phyloP scores from a whole-genome alignment of 2,113 vertebrate genomes.

The Plectropomus leopardus region DNA sequence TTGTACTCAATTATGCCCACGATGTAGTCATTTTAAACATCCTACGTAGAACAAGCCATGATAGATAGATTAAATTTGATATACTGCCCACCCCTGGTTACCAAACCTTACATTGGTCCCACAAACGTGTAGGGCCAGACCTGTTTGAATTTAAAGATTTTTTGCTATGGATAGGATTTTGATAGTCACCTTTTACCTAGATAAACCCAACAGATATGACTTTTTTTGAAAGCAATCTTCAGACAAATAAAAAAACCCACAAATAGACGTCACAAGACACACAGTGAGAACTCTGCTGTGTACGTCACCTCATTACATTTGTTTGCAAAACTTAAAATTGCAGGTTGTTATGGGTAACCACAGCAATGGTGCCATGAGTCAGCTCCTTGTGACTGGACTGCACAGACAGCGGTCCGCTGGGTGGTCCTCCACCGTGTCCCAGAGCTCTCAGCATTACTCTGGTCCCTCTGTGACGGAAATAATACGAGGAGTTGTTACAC shows the following conservation, averaged over 20 bases:
- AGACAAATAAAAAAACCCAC: neutral
- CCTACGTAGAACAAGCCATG: too few species aligned
- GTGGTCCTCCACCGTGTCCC: slow-evolving; percentile 67
- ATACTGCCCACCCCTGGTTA: too few species aligned
- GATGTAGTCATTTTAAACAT: too few species aligned
- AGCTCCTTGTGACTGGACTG: slow-evolving; percentile 44
- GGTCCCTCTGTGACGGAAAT: slow-evolving; percentile 50
- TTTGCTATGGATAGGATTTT: neutral
- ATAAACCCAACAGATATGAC: neutral
- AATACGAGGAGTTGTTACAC: slow-evolving; percentile 38
- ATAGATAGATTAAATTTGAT: too few species aligned
- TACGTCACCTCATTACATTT: slow-evolving; percentile 51
- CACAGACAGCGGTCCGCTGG: slow-evolving; percentile 59
- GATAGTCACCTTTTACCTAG: neutral
- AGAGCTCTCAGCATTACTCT: slow-evolving; percentile 33
- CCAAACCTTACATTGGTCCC: too few species aligned
- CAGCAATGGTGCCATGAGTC: slow-evolving; percentile 59
- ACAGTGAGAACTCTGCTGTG: neutral
- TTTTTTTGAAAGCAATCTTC: neutral
- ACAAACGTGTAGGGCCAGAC: too few species aligned
- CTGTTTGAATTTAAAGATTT: too few species aligned
- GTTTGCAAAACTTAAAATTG: slow-evolving; percentile 69
- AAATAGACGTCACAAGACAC: neutral
- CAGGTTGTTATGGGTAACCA: slow-evolving; percentile 66
- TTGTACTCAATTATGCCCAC: too few species aligned